These are phyloP conservation scores for Prionailurus viverrinus DNA, from an alignment of 2,113 vertebrate species.

Conservation along the genomic window DNA sequence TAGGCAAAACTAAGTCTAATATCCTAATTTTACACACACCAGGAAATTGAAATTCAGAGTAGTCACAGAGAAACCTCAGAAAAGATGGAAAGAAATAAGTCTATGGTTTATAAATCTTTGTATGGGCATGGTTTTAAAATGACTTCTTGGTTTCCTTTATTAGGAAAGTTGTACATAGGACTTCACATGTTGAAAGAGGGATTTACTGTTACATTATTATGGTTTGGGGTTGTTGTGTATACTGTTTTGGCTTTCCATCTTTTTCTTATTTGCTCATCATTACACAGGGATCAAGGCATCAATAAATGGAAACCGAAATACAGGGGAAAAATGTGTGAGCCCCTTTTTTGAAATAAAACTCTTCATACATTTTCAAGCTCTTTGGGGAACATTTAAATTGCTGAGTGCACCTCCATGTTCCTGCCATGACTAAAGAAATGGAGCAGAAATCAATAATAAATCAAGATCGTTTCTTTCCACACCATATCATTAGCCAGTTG, in stretches of 20 bases:
- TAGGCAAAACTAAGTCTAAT: neutral
- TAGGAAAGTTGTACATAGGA: slow-evolving; percentile 2
- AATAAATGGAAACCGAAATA: slow-evolving; percentile 54
- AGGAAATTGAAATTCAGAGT: slow-evolving; percentile 64
- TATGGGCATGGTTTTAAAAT: slow-evolving; percentile 28
- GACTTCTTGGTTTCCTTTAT: slow-evolving; percentile 57
- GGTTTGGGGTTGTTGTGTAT: slow-evolving; percentile 12
- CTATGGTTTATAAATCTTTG: slow-evolving; percentile 31
- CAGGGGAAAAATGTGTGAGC: neutral
- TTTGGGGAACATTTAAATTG: neutral
- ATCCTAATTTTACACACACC: slow-evolving; percentile 36
- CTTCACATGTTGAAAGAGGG: neutral
- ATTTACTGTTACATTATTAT: neutral
- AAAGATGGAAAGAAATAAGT: slow-evolving; percentile 17
- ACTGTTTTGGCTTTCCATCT: neutral
- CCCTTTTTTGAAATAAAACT: slow-evolving; percentile 34
- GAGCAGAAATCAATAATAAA: neutral
- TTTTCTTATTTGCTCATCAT: slow-evolving; percentile 42
- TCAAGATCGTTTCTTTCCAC: neutral
- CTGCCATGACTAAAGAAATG: neutral
- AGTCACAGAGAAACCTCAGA: slow-evolving; percentile 53
- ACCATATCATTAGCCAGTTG: neutral
- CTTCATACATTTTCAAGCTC: slow-evolving; percentile 46
- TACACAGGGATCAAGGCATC: slow-evolving; percentile 33
- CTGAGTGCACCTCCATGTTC: neutral